These are phyloP conservation scores for Drosophila rellima DNA, from an alignment of 2,888 invertebrate genomes.

Conservation along the genomic window DNA sequence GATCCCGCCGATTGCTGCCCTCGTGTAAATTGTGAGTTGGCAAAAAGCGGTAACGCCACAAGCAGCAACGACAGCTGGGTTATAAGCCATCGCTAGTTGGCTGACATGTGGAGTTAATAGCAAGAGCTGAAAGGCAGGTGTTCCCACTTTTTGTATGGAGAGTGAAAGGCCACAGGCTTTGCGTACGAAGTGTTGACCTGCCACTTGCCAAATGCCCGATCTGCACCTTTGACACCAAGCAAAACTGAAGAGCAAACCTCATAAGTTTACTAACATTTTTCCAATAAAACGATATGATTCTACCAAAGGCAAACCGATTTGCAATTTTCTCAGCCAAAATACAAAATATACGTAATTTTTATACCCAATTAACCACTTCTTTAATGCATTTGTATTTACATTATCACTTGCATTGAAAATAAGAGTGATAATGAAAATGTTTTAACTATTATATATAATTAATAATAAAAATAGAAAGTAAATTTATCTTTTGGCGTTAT, in stretches of 20 bases:
- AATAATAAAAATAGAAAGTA: too few relatives aligned
- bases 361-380: neutral
- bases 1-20: conserved; percentile 38
- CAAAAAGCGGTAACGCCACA: conserved; percentile 13
- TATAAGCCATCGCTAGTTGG: conserved; percentile 28
- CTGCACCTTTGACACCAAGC: conserved; percentile 5
- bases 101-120: conserved; percentile 27
- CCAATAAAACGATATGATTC: neutral
- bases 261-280: neutral
- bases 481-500: too few relatives aligned
- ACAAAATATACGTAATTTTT: neutral
- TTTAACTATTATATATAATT: too few relatives aligned
- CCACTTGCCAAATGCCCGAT: conserved; percentile 4
- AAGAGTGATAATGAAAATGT: too few relatives aligned
- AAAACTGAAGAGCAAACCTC: neutral
- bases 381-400: too few relatives aligned
- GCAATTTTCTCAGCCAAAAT: neutral
- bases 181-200: conserved; percentile 3
- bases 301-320: neutral
- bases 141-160: conserved; percentile 10
- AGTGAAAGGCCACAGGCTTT: conserved; percentile 21
- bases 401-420: too few relatives aligned
- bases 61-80: conserved; percentile 5
- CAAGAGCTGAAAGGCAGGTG: conserved; percentile 9
- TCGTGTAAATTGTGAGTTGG: conserved; percentile 34